Evolutionary conservation across 2,113 vertebrate genomes (phyloP), one percentile per base, ranked within the genome.

Genomic region (Dissostichus mawsoni): DNA sequence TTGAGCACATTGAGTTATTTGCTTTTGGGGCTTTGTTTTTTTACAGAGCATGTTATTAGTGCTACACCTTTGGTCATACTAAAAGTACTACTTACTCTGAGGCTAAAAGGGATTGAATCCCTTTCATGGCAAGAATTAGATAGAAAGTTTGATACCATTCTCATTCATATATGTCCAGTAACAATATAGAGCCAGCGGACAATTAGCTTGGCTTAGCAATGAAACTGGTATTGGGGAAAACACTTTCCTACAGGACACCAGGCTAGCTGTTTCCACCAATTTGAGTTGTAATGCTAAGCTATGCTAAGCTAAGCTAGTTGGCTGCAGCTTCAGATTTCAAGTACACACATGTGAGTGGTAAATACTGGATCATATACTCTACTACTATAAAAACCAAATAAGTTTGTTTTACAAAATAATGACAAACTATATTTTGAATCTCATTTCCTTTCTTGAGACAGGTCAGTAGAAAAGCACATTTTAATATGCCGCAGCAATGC

Each of bases 381-480:
- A 48, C 11, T 65, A 1, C 8, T 20, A 20, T 20, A 41, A 11
- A 61, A 55, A 52, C 57, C 1, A 11, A n/a, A 14, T 44, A 29
- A 20, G 44, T 55, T 8, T 11, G 58, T 75, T 64, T 65, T 33
- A 44, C 16, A 14, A 64, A 76, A 55, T 6, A 41, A 41, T 58
- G 58, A 76, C 2, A 1, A 58, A 65, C n/a, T 64, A 14, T 64
- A 47, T 75, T 59, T 58, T 33, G 64, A 45, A 16, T 50, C 14
- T 45, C 50, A 50, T 45, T 18, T 72, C 17, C 47, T 81, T 47
- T 23, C 14, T 41, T 36, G 47, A 69, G 23, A 47, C 51, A 13
- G 53, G 13, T 65, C 76, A 47, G 58, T 79, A 73, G 56, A 65
- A 69, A 53, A 67, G 48, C 11, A 10, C 29, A 67, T 52, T 52